Conservation (phyloP, 2,113 vertebrate species). For the Salvelinus namaycush region DNA sequence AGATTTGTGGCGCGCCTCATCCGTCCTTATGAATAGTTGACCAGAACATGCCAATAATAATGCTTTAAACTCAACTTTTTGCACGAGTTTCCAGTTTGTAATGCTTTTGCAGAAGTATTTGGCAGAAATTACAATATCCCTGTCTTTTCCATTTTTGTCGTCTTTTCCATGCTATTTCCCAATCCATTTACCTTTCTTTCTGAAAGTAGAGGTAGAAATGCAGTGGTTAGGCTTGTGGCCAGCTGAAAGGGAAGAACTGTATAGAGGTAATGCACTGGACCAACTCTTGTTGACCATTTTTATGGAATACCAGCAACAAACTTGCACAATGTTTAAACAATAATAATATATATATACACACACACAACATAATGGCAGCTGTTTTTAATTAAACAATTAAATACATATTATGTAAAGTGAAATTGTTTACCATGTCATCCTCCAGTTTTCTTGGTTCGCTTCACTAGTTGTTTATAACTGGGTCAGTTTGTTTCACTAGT, state of each 20-base stretch:
- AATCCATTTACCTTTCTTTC: constrained; percentile 51
- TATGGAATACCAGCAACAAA: constrained; percentile 94
- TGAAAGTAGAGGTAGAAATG: constrained; percentile 66
- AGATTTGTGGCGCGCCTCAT: too few species aligned
- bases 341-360: constrained; percentile 55
- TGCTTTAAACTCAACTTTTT: neutral
- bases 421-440: constrained; percentile 80
- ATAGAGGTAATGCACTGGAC: constrained; percentile 75
- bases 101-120: too few species aligned
- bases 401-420: constrained; percentile 79
- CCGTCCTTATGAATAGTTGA: too few species aligned
- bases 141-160: too few species aligned
- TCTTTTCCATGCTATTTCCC: constrained; percentile 28
- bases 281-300: constrained; percentile 95
- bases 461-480: constrained; percentile 78
- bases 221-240: constrained; percentile 72
- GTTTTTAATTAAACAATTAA: constrained; percentile 85
- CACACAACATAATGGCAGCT: constrained; percentile 86
- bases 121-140: too few species aligned
- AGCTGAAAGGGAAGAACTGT: neutral
- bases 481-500: constrained; percentile 86
- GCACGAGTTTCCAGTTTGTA: too few species aligned
- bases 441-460: constrained; percentile 70
- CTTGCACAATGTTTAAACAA: constrained; percentile 89
- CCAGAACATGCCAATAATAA: constrained; percentile 15